Evolutionary conservation across 2,113 vertebrate genomes (phyloP).

Genomic region (Brachyistius frenatus): DNA sequence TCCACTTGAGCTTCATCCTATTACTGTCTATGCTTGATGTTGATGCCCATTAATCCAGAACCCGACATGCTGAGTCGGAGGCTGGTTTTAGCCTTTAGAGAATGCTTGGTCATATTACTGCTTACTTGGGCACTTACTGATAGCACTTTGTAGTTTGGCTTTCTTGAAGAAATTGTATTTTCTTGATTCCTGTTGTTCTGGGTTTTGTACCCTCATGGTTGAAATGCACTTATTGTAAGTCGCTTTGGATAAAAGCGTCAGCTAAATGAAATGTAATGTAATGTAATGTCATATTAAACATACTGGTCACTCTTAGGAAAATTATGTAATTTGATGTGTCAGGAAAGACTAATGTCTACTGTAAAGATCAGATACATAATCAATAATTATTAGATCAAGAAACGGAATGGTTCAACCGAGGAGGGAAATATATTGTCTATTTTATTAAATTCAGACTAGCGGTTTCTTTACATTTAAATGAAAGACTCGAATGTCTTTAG

Average conservation of each 20-base stretch:
- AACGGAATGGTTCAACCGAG: neutral
- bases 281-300: neutral
- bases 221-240: no score
- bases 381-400: neutral
- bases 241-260: no score
- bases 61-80: constrained; percentile 38
- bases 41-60: constrained; percentile 74
- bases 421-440: no score
- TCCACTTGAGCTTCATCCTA: constrained; percentile 72
- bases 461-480: no score
- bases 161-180: no score
- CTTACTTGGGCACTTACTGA: no score
- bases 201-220: no score
- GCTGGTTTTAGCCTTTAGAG: constrained; percentile 41
- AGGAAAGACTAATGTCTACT: no score
- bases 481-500: neutral
- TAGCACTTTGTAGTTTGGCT: no score
- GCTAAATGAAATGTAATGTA: no score
- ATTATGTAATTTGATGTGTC: neutral
- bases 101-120: constrained; percentile 34
- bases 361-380: neutral
- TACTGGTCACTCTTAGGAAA: neutral
- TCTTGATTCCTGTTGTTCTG: no score
- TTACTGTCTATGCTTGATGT: constrained; percentile 76
- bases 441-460: no score